These are phyloP conservation scores for Mesembrinibis cayennensis DNA, from an alignment of 2,113 vertebrate genomes.

Conservation along the genomic window DNA sequence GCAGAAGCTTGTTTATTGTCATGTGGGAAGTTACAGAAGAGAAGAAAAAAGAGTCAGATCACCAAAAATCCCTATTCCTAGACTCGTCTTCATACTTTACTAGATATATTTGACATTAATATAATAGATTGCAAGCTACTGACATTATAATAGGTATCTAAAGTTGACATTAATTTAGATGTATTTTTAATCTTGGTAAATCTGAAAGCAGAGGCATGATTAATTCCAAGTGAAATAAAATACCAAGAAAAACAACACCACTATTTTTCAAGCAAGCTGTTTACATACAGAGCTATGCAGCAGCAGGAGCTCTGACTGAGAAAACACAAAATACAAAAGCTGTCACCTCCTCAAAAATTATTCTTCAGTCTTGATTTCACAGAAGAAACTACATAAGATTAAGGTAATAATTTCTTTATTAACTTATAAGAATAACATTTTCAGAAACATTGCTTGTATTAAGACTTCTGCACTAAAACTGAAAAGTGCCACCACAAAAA, in stretches of 20 bases:
- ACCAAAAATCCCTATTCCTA: neutral
- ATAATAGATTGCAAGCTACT: neutral
- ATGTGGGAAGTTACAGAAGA: neutral
- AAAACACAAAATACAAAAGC: neutral
- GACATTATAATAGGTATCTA: neutral
- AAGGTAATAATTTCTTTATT: slow-evolving; percentile 23
- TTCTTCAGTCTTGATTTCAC: slow-evolving; percentile 5
- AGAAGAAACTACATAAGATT: slow-evolving; percentile 3
- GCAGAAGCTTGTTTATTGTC: neutral
- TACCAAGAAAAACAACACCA: neutral
- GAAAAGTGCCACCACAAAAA: slow-evolving; percentile 5
- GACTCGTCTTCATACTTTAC: neutral
- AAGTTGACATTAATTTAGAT: slow-evolving; percentile 13
- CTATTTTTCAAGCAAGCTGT: neutral
- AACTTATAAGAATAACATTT: neutral
- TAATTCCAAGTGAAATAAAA: slow-evolving; percentile 20
- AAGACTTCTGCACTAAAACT: neutral
- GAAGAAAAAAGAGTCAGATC: neutral
- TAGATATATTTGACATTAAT: neutral
- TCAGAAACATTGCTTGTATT: neutral
- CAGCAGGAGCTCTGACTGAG: neutral
- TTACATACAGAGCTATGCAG: neutral
- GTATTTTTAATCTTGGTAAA: slow-evolving; percentile 25
- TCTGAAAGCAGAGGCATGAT: neutral
- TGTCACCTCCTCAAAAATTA: slow-evolving; percentile 15